Evolutionary conservation across 2,888 invertebrate genomes (phyloP).

Genomic region (Nomada flava): DNA sequence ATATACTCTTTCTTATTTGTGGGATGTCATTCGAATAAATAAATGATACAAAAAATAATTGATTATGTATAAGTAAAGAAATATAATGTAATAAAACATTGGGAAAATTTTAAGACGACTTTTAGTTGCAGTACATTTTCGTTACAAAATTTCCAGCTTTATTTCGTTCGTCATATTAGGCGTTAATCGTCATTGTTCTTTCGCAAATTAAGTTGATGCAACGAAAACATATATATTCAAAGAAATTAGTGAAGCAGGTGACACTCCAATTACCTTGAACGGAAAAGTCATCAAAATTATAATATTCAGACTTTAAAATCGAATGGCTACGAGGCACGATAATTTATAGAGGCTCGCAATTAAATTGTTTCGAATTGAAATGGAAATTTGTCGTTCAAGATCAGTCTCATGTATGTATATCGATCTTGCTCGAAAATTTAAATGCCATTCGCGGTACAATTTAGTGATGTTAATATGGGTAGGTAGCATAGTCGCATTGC

Average conservation of each 20-base stretch:
- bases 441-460: constrained; percentile 20
- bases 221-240: no score
- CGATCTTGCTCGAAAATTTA: constrained; percentile 17
- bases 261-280: no score
- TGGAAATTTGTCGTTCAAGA: background rate
- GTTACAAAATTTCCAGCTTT: background rate
- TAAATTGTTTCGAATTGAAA: background rate
- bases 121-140: background rate
- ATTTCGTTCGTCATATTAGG: background rate
- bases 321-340: background rate
- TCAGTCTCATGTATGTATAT: constrained; percentile 4
- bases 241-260: background rate
- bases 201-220: no score
- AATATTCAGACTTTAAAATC: background rate
- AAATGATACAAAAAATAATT: no score
- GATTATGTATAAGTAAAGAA: no score
- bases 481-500: background rate
- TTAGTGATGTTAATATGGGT: background rate
- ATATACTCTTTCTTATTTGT: no score
- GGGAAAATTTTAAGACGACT: background rate
- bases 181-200: background rate
- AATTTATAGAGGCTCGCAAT: background rate
- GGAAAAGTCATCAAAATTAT: background rate
- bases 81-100: no score
- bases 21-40: no score